A percentile compares a stretch with the other conserved stretches of the same genome.
Conservation (phyloP, 23 tunicate genomes). For the Trididemnum nubilum region DNA sequence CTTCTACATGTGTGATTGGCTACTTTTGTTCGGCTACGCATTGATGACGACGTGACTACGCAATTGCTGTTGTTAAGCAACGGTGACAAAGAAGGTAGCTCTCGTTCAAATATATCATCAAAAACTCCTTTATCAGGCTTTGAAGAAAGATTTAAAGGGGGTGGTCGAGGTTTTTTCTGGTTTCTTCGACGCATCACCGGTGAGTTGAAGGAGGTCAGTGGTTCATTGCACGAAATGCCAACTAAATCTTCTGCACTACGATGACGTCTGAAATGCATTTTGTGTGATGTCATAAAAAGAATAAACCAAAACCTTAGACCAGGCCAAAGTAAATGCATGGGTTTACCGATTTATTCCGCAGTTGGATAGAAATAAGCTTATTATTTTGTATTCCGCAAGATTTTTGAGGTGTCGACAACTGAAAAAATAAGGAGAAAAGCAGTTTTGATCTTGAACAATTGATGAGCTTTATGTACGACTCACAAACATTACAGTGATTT, state of each 20-base stretch:
- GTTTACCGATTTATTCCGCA: no score
- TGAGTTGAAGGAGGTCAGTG: not conserved
- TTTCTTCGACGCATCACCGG: not conserved
- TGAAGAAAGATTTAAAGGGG: not conserved
- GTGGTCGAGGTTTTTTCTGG: not conserved
- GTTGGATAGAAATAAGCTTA: no score
- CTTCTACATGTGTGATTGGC: not conserved
- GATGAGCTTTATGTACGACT: no score
- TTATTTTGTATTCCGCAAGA: no score
- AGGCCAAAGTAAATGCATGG: no score
- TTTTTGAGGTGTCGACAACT: no score
- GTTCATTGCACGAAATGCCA: not conserved
- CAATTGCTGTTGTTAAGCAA: constrained; percentile 11
- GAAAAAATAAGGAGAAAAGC: no score
- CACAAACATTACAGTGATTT: no score
- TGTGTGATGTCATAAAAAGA: no score
- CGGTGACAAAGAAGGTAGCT: not conserved
- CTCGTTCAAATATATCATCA: not conserved
- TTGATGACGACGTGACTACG: not conserved
- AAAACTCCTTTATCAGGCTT: not conserved
- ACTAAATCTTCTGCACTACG: constrained; percentile 20
- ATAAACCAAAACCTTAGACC: no score
- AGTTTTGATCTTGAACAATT: no score
- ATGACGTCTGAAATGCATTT: not conserved
- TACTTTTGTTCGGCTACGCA: not conserved